These are phyloP conservation scores for Antheraea mylitta DNA, from an alignment of 1,140 invertebrate species.

Conservation along the genomic window DNA sequence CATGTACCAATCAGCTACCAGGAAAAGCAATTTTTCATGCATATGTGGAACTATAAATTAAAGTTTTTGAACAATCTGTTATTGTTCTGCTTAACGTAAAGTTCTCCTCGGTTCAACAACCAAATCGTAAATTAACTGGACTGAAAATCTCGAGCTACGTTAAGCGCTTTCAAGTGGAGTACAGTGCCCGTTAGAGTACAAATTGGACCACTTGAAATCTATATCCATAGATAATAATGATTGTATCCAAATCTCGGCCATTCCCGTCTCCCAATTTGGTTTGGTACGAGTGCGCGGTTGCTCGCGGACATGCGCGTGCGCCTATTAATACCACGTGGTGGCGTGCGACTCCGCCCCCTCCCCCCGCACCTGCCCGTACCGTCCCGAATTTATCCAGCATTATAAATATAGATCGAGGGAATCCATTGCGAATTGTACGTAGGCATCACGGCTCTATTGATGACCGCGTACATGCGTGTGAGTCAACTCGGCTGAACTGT, in stretches of 20 bases:
- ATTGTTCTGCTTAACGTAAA: neutral
- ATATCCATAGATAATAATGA: neutral
- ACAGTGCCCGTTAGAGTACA: neutral
- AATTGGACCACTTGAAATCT: neutral
- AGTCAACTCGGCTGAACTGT: neutral
- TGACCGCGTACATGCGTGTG: neutral
- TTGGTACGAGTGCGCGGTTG: slow-evolving; percentile 1
- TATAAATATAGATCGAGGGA: slow-evolving; percentile 1
- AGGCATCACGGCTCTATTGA: slow-evolving; percentile 1
- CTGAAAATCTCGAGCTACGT: neutral
- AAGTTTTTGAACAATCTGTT: no score
- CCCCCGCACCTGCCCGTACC: no score
- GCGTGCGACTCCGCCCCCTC: neutral
- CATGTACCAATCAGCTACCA: no score
- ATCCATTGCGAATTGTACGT: slow-evolving; percentile 2
- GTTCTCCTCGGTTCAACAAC: neutral
- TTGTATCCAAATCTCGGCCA: slow-evolving; percentile 3
- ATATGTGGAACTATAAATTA: no score
- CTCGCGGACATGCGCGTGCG: neutral
- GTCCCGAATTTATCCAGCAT: neutral
- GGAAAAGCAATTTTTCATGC: no score
- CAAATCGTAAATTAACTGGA: neutral
- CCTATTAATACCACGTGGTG: slow-evolving; percentile 3
- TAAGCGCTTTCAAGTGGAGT: neutral
- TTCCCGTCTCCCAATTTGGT: slow-evolving; percentile 1